Evolutionary conservation across 1,140 invertebrate genomes (phyloP).

Genomic region (Ephestia elutella): DNA sequence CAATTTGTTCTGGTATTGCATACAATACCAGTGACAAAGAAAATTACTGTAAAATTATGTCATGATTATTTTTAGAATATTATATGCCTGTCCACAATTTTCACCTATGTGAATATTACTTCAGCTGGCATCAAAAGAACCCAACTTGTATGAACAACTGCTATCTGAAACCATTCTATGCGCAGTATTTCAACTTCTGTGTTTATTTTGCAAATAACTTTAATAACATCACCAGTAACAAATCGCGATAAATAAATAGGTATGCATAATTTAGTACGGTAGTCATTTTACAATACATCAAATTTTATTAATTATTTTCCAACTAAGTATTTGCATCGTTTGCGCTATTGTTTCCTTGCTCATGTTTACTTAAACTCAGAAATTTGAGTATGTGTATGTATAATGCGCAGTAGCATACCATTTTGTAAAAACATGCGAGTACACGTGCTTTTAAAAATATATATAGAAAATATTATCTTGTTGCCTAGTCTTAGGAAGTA

Average conservation of each 20-base stretch:
- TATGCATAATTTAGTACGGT: neutral
- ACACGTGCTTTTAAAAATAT: neutral
- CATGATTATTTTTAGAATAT: neutral
- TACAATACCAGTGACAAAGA: too few relatives aligned
- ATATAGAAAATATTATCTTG: neutral
- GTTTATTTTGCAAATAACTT: neutral
- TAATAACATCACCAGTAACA: neutral
- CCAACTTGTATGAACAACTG: neutral
- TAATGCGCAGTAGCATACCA: neutral
- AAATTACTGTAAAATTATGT: neutral
- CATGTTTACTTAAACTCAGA: neutral
- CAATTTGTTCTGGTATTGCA: too few relatives aligned
- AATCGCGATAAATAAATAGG: neutral
- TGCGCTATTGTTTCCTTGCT: neutral
- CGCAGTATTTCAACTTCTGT: neutral
- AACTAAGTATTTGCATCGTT: neutral
- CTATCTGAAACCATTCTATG: neutral
- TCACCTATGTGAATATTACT: neutral
- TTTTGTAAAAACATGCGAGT: neutral
- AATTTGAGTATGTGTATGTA: neutral
- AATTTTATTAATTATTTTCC: neutral
- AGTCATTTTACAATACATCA: neutral
- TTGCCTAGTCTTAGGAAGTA: too few relatives aligned
- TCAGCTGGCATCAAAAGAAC: neutral
- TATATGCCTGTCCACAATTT: neutral